These are phyloP conservation scores for Oncorhynchus mykiss DNA, from an alignment of 2,113 vertebrate species.

Conservation along the genomic window DNA sequence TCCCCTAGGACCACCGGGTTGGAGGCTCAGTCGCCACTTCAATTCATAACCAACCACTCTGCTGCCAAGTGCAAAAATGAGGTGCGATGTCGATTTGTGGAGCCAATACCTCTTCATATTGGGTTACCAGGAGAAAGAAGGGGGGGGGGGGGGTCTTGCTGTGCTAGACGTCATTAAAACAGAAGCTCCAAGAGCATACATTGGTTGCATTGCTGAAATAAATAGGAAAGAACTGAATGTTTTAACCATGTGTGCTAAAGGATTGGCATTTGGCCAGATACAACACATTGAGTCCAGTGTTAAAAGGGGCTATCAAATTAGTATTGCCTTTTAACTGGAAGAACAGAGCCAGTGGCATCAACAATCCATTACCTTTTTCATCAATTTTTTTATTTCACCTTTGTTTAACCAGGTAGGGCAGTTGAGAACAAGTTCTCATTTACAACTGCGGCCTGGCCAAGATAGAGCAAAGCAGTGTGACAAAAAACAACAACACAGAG, in stretches of 20 bases:
- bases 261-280: conserved; percentile 55
- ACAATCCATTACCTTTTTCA: conserved; percentile 39
- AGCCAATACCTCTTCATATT: conserved; percentile 46
- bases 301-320: conserved; percentile 50
- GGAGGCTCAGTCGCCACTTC: conserved; percentile 24
- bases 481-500: no score
- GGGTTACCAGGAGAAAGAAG: conserved; percentile 30
- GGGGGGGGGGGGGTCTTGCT: conserved; percentile 33
- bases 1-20: conserved; percentile 36
- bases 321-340: conserved; percentile 56
- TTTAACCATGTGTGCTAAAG: conserved; percentile 66
- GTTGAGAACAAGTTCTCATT: no score
- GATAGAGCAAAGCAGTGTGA: no score
- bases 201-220: conserved; percentile 37
- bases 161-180: conserved; percentile 68
- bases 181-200: conserved; percentile 58
- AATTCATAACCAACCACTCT: conserved; percentile 36
- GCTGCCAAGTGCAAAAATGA: conserved; percentile 54
- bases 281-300: conserved; percentile 37
- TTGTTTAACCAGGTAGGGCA: no score
- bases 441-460: no score
- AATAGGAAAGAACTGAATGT: conserved; percentile 50
- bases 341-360: conserved; percentile 59
- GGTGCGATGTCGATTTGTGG: conserved; percentile 52
- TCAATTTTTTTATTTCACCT: no score